Conservation (phyloP, 2,888 invertebrate genomes). For the Arenicola marina region DNA sequence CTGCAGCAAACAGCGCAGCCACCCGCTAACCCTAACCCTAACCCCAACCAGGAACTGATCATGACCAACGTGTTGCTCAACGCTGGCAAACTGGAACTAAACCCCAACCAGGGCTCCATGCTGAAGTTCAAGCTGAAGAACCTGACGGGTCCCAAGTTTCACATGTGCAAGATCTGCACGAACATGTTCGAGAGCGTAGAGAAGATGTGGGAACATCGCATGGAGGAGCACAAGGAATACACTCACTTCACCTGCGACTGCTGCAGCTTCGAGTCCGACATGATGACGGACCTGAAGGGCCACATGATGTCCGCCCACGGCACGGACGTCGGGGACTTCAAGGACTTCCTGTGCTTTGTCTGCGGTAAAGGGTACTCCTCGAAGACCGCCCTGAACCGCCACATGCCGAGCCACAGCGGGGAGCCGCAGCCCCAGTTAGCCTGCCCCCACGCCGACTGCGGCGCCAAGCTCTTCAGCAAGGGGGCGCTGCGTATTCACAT, state of each 20-base stretch:
- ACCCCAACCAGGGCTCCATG: slow-evolving; percentile 9
- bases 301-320: slow-evolving; percentile 28
- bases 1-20: no score
- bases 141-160: neutral
- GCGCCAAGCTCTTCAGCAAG: slow-evolving; percentile 10
- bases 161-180: slow-evolving; percentile 7
- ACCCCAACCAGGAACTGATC: neutral
- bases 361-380: slow-evolving; percentile 27
- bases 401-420: slow-evolving; percentile 27
- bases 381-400: slow-evolving; percentile 21
- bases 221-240: slow-evolving; percentile 15
- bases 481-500: slow-evolving; percentile 24
- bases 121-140: slow-evolving; percentile 16
- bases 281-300: slow-evolving; percentile 15
- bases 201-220: slow-evolving; percentile 25
- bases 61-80: neutral
- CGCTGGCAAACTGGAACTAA: neutral
- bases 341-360: slow-evolving; percentile 24
- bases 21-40: no score
- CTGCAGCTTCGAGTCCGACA: slow-evolving; percentile 19
- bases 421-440: slow-evolving; percentile 17
- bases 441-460: slow-evolving; percentile 23
- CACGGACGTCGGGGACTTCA: slow-evolving; percentile 18
- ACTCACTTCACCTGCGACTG: slow-evolving; percentile 19
- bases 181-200: slow-evolving; percentile 18